Conservation (phyloP, 2,888 invertebrate species). For the Hipparchia sbordonii region DNA sequence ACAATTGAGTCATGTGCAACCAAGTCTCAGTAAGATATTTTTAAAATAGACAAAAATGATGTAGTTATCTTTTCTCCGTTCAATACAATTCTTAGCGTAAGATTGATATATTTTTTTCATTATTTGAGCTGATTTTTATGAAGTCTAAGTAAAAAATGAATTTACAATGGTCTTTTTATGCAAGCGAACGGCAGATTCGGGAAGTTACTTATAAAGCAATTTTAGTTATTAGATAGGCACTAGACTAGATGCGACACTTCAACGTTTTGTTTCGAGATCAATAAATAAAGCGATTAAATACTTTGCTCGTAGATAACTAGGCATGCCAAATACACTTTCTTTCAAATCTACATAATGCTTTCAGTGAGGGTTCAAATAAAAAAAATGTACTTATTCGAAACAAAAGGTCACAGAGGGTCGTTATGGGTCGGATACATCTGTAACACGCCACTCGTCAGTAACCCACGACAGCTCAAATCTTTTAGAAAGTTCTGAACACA, state of each 20-base stretch:
- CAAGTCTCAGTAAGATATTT: background rate
- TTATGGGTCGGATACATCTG: background rate
- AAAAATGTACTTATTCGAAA: constrained; percentile 34
- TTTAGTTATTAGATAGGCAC: background rate
- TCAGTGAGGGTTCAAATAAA: constrained; percentile 1
- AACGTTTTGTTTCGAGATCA: constrained; percentile 38
- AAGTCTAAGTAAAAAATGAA: background rate
- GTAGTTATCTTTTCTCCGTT: background rate
- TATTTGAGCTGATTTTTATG: background rate
- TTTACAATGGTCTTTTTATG: background rate
- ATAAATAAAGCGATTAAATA: background rate
- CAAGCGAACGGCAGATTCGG: background rate
- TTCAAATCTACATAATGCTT: background rate
- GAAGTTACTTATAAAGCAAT: constrained; percentile 6
- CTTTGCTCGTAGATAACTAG: background rate
- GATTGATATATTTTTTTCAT: background rate
- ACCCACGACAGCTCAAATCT: too few relatives aligned
- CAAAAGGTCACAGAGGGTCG: constrained; percentile 28
- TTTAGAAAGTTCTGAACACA: too few relatives aligned
- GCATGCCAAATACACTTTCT: background rate
- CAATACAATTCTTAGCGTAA: background rate
- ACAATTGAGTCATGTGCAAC: background rate
- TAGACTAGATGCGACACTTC: constrained; percentile 19
- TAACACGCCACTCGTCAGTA: too few relatives aligned
- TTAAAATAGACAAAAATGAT: background rate